Percentiles rank a stretch among this genome's conserved stretches.
Evolutionary conservation across 1,140 invertebrate genomes (phyloP).

Genomic region (Cydia pomonella): DNA sequence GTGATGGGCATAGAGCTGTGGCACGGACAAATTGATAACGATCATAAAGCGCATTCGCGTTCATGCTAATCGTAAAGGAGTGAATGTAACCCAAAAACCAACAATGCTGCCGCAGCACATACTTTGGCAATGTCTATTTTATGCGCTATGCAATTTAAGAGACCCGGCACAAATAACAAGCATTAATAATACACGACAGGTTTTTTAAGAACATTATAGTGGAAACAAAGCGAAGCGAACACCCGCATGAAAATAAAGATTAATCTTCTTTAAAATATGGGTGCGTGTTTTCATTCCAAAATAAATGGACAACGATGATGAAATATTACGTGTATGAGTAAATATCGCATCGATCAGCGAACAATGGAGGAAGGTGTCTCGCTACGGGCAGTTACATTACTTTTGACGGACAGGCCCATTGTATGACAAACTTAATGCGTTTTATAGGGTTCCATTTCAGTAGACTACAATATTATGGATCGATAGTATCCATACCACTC

Average conservation of each 20-base stretch:
- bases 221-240: constrained; percentile 54
- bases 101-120: constrained; percentile 71
- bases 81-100: constrained; percentile 60
- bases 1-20: constrained; percentile 46
- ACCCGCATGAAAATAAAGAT: constrained; percentile 58
- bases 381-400: constrained; percentile 43
- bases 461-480: constrained; percentile 27
- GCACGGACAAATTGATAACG: constrained; percentile 67
- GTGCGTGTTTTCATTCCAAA: constrained; percentile 60
- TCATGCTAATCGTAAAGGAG: constrained; percentile 65
- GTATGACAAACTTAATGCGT: constrained; percentile 40
- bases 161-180: constrained; percentile 71
- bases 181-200: constrained; percentile 47
- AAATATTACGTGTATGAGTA: constrained; percentile 58
- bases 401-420: constrained; percentile 43
- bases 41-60: constrained; percentile 53
- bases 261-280: constrained; percentile 58
- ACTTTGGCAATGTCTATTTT: constrained; percentile 66
- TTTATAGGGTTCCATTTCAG: constrained; percentile 37
- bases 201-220: constrained; percentile 55
- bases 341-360: constrained; percentile 37
- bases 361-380: constrained; percentile 60
- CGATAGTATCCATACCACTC: constrained; percentile 39
- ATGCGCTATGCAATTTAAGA: constrained; percentile 61
- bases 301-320: constrained; percentile 58